Base-by-base conservation (phyloP, 2,888 invertebrate genomes). In the Caenorhabditis sulstoni region DNA sequence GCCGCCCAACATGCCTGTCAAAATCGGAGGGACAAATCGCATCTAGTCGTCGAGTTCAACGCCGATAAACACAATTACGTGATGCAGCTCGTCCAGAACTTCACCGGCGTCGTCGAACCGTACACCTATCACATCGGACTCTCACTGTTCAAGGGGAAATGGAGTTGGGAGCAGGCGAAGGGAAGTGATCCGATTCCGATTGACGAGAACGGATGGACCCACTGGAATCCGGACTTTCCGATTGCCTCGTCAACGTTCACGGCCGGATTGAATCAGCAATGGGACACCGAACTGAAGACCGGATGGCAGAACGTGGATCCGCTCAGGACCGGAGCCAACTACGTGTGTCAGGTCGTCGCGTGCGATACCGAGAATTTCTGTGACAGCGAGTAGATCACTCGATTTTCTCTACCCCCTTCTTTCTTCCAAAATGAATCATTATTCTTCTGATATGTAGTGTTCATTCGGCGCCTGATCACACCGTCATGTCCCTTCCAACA, bases 281-380 rank as follows among this genome's bases (percentile, higher is more conserved):
- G 44, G 11, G 55, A 53, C 20, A 9, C 16, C 23, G 49, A 47
- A 0, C 9, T 66, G 4, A 20, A n/a, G 3, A 49, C 39, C n/a
- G 77, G 77, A 71, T 77, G 77, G 77, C 61, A 65, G 41, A 77
- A 71, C 22, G 23, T 65, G 3, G 14, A 47, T 41, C 41, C 45
- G 22, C 53, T 22, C 29, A 52, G 14, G 4, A 62, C 55, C 14
- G 52, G 49, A 16, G 49, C 65, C 22, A 58, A 70, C 22, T 77
- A 77, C 44, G 49, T 71, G 4, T 77, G 77, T 47, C 70, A 77
- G 65, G 44, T 52, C n/a, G 49, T 49, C 12, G 59, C 70, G 0
- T 77, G 77, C 45, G 77, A 77, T 23, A 71, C 77, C 0, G 66
- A 77, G 3, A 71, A 71, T n/a, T 77, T 70, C 29, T 77, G 77